phyloP scores from a whole-genome alignment of 2,888 invertebrate genomes.

The Dolomedes plantarius region DNA sequence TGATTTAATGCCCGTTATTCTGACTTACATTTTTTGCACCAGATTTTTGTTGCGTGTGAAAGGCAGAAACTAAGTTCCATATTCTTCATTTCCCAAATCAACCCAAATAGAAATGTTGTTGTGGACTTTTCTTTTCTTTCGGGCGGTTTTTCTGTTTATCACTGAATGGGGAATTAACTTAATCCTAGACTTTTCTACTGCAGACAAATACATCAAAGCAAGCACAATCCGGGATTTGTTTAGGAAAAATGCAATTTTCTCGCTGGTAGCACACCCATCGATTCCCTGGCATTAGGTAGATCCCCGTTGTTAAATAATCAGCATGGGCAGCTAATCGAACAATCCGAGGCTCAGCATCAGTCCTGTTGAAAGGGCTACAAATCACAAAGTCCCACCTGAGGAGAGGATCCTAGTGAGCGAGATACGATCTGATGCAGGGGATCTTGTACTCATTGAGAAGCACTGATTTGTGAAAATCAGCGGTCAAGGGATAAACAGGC shows the following conservation, averaged over 20 bases:
- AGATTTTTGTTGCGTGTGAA: no score
- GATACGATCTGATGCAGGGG: slow-evolving; percentile 19
- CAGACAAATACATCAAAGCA: slow-evolving; percentile 6
- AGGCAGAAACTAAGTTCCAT: no score
- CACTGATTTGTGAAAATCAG: slow-evolving; percentile 35
- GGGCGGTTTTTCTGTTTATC: no score
- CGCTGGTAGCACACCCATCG: slow-evolving; percentile 17
- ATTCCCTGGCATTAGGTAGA: slow-evolving; percentile 1
- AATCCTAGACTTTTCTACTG: background rate
- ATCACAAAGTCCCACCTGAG: slow-evolving; percentile 42
- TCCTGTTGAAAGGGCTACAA: slow-evolving; percentile 21
- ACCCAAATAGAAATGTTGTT: no score
- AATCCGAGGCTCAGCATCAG: slow-evolving; percentile 21
- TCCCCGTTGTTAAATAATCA: slow-evolving; percentile 10
- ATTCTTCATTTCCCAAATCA: no score
- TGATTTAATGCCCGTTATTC: no score
- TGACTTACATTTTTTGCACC: no score
- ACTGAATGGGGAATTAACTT: no score
- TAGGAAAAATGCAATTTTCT: slow-evolving; percentile 11
- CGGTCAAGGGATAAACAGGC: no score
- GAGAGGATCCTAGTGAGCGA: background rate
- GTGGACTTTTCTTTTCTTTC: no score
- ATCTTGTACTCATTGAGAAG: background rate
- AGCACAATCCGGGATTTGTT: slow-evolving; percentile 29
- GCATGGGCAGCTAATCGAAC: slow-evolving; percentile 52